These are phyloP conservation scores for Plodia interpunctella DNA, from an alignment of 1,140 invertebrate species.

Conservation along the genomic window DNA sequence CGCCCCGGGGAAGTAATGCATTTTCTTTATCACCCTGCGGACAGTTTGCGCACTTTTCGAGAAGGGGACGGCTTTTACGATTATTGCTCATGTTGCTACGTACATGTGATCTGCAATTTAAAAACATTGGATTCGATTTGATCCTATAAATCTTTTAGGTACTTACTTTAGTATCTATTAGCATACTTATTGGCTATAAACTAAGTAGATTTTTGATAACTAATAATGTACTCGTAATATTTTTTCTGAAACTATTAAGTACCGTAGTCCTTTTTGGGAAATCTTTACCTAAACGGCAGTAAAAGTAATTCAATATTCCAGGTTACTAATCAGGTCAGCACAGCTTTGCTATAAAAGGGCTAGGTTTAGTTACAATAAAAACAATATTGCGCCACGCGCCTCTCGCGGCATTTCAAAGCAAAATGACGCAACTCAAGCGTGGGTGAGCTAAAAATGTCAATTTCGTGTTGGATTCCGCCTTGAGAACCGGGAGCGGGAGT, in stretches of 20 bases:
- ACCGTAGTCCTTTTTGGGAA: no score
- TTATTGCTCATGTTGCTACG: slow-evolving; percentile 54
- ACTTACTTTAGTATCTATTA: no score
- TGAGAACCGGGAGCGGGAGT: slow-evolving; percentile 27
- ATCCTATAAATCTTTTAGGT: not conserved
- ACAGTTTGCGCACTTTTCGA: slow-evolving; percentile 64
- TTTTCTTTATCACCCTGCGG: slow-evolving; percentile 69
- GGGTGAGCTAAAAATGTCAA: slow-evolving; percentile 64
- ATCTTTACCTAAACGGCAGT: no score
- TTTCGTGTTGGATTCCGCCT: slow-evolving; percentile 55
- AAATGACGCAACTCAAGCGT: slow-evolving; percentile 41
- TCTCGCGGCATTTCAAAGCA: slow-evolving; percentile 52
- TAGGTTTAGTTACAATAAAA: slow-evolving; percentile 37
- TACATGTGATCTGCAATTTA: slow-evolving; percentile 54
- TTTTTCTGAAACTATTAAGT: no score
- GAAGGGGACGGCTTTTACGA: slow-evolving; percentile 65
- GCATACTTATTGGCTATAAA: no score
- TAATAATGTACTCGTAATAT: no score
- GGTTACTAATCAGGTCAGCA: no score
- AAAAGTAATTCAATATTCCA: not conserved
- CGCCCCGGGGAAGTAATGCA: slow-evolving; percentile 68
- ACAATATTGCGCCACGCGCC: slow-evolving; percentile 40
- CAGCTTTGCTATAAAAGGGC: slow-evolving; percentile 33
- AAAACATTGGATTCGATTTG: slow-evolving; percentile 35
- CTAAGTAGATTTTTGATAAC: no score